Evolutionary conservation across 2,888 invertebrate genomes (phyloP).

Genomic region (Stenurella melanura): DNA sequence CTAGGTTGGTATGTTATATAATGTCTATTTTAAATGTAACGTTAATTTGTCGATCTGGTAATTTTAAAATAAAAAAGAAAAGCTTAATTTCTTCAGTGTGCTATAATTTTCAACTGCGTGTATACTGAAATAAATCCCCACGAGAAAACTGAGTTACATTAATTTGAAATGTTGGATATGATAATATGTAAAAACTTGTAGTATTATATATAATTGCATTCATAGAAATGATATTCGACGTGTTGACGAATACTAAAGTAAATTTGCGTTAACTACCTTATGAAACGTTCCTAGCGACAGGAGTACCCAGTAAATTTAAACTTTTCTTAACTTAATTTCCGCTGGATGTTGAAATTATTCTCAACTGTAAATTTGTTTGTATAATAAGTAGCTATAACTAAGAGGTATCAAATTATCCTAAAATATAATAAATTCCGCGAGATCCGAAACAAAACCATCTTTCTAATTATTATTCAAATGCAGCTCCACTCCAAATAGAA

Average conservation of each 20-base stretch:
- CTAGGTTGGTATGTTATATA: too few species aligned
- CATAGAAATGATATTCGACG: not conserved
- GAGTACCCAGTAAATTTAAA: conserved; percentile 8
- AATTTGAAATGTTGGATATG: too few species aligned
- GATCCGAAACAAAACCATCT: conserved; percentile 22
- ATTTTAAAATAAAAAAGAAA: too few species aligned
- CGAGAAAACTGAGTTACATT: too few species aligned
- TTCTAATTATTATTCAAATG: conserved; percentile 24
- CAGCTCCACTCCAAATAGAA: conserved; percentile 41
- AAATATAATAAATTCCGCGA: conserved; percentile 14
- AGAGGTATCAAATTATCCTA: conserved; percentile 29
- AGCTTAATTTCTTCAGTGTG: too few species aligned
- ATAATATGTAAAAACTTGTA: too few species aligned
- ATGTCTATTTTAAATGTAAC: too few species aligned
- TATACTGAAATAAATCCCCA: too few species aligned
- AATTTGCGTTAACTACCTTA: not conserved
- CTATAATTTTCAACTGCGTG: too few species aligned
- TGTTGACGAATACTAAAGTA: not conserved
- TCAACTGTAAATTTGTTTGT: conserved; percentile 11
- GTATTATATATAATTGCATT: too few species aligned
- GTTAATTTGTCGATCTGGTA: too few species aligned
- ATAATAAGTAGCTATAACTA: conserved; percentile 16
- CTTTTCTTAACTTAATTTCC: conserved; percentile 1
- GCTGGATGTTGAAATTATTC: not conserved
- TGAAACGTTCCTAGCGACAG: not conserved